Conservation (phyloP, 1,140 invertebrate genomes). For the Procambarus clarkii region DNA sequence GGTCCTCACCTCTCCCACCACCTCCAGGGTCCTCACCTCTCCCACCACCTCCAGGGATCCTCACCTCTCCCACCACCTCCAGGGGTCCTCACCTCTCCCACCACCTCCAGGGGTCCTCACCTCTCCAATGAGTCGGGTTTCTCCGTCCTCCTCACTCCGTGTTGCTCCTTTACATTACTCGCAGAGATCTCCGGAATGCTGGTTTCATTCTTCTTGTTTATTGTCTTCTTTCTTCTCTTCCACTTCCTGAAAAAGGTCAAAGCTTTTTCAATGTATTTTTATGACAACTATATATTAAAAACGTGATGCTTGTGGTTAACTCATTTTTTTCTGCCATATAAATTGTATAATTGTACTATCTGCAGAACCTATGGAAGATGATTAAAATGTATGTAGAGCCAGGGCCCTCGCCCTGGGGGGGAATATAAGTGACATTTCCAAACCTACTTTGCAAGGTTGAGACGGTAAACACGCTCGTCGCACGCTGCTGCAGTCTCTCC, state of each 20-base stretch:
- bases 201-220: background rate
- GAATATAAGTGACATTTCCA: background rate
- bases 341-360: background rate
- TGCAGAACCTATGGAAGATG: background rate
- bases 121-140: background rate
- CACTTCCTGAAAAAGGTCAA: too few relatives aligned
- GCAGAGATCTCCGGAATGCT: too few relatives aligned
- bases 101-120: background rate
- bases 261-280: too few relatives aligned
- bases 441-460: constrained; percentile 27
- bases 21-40: too few relatives aligned
- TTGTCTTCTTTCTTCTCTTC: too few relatives aligned
- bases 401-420: too few relatives aligned
- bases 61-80: too few relatives aligned
- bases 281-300: background rate
- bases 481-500: constrained; percentile 14
- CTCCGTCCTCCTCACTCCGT: background rate
- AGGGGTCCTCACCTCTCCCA: too few relatives aligned
- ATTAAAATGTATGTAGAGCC: background rate
- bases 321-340: background rate
- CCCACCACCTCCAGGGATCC: too few relatives aligned
- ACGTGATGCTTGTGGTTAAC: background rate
- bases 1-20: too few relatives aligned
- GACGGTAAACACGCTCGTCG: constrained; percentile 26
- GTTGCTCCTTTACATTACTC: background rate